Conservation (phyloP, 2,888 invertebrate genomes). For the Euproctis similis region DNA sequence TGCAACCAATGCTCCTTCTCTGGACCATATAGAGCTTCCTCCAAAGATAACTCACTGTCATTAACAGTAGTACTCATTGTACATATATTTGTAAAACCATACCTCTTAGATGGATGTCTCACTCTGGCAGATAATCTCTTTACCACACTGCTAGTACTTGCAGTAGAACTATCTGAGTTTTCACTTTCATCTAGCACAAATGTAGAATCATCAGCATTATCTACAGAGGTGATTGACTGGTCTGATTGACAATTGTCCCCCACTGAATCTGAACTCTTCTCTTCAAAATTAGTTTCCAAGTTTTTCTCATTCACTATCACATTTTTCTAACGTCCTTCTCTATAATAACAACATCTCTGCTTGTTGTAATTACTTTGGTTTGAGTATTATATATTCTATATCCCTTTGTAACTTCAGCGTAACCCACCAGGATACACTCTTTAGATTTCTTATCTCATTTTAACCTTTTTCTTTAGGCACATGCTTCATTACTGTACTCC, state of each 20-base stretch:
- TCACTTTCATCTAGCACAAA: too few species aligned
- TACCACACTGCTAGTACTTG: too few species aligned
- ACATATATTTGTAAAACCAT: too few species aligned
- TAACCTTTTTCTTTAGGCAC: background rate
- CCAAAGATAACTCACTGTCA: slow-evolving; percentile 1
- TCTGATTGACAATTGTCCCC: background rate
- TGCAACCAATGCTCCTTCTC: background rate
- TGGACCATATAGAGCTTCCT: background rate
- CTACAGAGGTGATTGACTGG: background rate
- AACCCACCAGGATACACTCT: slow-evolving; percentile 2
- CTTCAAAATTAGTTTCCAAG: background rate
- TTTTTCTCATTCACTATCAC: background rate
- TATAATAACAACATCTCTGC: slow-evolving; percentile 6
- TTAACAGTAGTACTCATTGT: background rate
- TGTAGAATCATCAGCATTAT: too few species aligned
- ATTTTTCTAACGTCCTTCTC: background rate
- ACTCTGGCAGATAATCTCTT: too few species aligned
- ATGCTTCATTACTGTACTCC: background rate
- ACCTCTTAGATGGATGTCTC: background rate
- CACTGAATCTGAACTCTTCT: background rate
- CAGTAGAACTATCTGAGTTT: too few species aligned
- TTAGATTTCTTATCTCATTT: slow-evolving; percentile 2
- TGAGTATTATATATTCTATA: too few species aligned
- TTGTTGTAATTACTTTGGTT: slow-evolving; percentile 4
- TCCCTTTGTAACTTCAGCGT: slow-evolving; percentile 2